Base-by-base conservation (phyloP, 2,797 vertebrate species). In the Crenichthys baileyi region DNA sequence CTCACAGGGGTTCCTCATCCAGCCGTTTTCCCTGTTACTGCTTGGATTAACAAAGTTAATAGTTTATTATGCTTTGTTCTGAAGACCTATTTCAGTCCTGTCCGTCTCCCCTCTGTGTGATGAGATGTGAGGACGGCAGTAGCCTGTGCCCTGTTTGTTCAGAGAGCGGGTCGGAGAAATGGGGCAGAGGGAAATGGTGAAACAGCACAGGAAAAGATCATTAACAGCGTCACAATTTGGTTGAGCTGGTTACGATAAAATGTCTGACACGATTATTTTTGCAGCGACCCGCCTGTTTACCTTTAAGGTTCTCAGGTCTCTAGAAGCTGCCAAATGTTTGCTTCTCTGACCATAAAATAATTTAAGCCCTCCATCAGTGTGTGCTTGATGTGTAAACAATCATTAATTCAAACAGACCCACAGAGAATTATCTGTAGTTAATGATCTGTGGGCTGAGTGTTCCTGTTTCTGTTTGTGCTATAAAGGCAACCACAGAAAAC, bases 121-220 rank as follows among this genome's bases (percentile, higher is more conserved):
- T 2, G 22, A 67, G 29, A 22, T 29, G 61, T 68, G 3, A 31
- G 70, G 68, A 51, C 13, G 15, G 15, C 50, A 51, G 50, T 75
- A 60, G 46, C 1, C 6, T 15, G 58, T 20, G 74, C 20, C 46
- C 31, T 13, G 41, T 58, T 60, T 71, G n/a, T 77, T 79, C 61
- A 58, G 53, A 82, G 5, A 7, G 72, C 26, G 58, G 39, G 70
- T 29, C 18, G 39, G 39, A 79, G 78, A 79, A 81, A 36, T 48
- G 36, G 39, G 63, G 71, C 71, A 50, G 68, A 77, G 74, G 56
- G 7, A 72, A 29, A 29, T 29, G 51, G 29, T 73, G 55, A 63
- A 70, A 5, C 53, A 13, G 44, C 29, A 16, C 70, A 72, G 60
- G 55, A 79, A 78, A 31, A 3, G 22, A 73, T 58, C 7, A 53